A percentile compares a stretch with the other conserved stretches of the same genome.
These are phyloP conservation scores for Choristoneura fumiferana DNA, from an alignment of 1,140 invertebrate species.

Conservation along the genomic window DNA sequence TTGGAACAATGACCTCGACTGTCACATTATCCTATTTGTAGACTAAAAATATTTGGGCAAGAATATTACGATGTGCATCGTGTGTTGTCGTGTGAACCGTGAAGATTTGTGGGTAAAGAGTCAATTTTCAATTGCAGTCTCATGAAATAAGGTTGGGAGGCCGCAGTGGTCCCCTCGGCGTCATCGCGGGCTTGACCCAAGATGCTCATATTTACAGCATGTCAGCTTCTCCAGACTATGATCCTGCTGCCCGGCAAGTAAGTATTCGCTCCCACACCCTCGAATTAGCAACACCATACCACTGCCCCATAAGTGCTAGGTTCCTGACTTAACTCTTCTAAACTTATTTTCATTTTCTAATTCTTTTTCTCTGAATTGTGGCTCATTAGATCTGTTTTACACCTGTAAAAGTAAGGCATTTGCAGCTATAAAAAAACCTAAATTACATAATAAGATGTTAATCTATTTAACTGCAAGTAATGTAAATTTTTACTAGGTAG, in stretches of 20 bases:
- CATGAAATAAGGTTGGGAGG: slow-evolving; percentile 68
- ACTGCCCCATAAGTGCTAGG: not conserved
- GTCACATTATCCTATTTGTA: slow-evolving; percentile 60
- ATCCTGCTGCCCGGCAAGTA: slow-evolving; percentile 75
- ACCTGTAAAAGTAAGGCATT: not conserved
- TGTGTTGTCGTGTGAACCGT: slow-evolving; percentile 47
- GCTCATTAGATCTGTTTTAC: not conserved
- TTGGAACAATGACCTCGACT: slow-evolving; percentile 72
- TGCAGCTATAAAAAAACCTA: not conserved
- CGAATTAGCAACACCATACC: not conserved
- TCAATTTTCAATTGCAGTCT: slow-evolving; percentile 75
- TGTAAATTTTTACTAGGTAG: not conserved
- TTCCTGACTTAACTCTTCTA: not conserved
- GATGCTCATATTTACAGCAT: slow-evolving; percentile 76
- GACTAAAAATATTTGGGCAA: slow-evolving; percentile 70
- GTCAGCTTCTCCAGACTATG: slow-evolving; percentile 75
- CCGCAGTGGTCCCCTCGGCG: slow-evolving; percentile 60
- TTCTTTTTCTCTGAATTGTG: not conserved
- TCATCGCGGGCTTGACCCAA: slow-evolving; percentile 75
- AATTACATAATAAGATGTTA: slow-evolving; percentile 11
- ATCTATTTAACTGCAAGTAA: not conserved
- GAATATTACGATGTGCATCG: slow-evolving; percentile 55
- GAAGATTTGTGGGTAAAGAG: slow-evolving; percentile 63
- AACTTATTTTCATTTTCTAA: slow-evolving; percentile 1
- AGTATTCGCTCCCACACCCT: slow-evolving; percentile 39